These are phyloP conservation scores for Rotaria sp. DNA, from an alignment of 2,888 invertebrate genomes.

Conservation along the genomic window DNA sequence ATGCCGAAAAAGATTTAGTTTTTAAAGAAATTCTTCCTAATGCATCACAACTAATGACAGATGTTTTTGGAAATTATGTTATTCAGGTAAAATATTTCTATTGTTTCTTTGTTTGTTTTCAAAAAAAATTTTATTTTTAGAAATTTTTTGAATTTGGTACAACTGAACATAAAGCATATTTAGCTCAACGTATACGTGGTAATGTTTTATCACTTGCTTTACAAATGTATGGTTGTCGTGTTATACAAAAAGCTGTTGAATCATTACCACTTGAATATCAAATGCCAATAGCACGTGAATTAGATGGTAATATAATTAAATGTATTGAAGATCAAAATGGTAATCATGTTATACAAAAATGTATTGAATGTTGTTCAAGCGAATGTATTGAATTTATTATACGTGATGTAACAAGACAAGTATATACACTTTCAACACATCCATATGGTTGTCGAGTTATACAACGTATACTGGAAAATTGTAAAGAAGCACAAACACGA, in stretches of 20 bases:
- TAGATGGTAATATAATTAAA: conserved; percentile 93
- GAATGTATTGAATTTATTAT: conserved; percentile 86
- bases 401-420: conserved; percentile 68
- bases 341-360: conserved; percentile 98
- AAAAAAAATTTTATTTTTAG: background rate
- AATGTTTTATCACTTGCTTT: conserved; percentile 89
- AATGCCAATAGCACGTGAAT: conserved; percentile 89
- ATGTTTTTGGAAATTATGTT: conserved; percentile 97
- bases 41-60: conserved; percentile 94
- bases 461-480: conserved; percentile 95
- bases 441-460: conserved; percentile 98
- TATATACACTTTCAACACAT: conserved; percentile 76
- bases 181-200: conserved; percentile 71
- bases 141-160: conserved; percentile 99
- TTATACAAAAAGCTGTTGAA: conserved; percentile 97
- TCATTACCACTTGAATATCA: conserved; percentile 78
- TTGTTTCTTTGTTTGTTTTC: background rate
- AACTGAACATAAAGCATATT: conserved; percentile 85
- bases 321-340: conserved; percentile 99
- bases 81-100: conserved; percentile 60
- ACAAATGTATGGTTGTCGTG: conserved; percentile 99
- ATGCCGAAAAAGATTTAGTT: conserved; percentile 90
- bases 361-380: conserved; percentile 98
- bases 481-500: conserved; percentile 78
- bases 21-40: conserved; percentile 91